Evolutionary conservation across 1,140 invertebrate species (phyloP).

Genomic region (Andrena cerasifolii): DNA sequence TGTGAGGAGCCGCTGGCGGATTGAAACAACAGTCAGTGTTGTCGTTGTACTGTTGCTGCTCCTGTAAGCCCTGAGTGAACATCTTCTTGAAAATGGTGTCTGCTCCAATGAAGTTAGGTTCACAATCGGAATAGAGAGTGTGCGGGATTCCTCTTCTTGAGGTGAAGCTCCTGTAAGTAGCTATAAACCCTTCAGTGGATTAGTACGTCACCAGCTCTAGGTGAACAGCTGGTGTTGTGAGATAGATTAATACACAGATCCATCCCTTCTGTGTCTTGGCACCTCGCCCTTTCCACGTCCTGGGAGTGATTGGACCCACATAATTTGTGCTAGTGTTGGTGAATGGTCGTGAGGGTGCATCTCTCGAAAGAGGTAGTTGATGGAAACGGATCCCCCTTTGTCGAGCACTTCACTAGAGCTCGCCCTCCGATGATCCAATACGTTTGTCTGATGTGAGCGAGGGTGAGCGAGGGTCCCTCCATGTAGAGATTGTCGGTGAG

Average conservation of each 20-base stretch:
- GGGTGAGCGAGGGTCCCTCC: background rate
- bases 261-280: too few relatives aligned
- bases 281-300: too few relatives aligned
- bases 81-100: slow-evolving; percentile 48
- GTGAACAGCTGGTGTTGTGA: too few relatives aligned
- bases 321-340: too few relatives aligned
- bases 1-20: background rate
- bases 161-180: slow-evolving; percentile 43
- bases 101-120: slow-evolving; percentile 72
- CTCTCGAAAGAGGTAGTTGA: background rate
- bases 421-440: background rate
- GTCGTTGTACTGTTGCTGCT: background rate
- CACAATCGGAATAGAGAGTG: slow-evolving; percentile 70
- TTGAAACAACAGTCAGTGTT: slow-evolving; percentile 2
- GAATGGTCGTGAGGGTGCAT: background rate
- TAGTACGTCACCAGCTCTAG: background rate
- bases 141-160: slow-evolving; percentile 48
- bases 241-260: too few relatives aligned
- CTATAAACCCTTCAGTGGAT: slow-evolving; percentile 43
- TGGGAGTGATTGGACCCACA: too few relatives aligned
- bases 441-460: background rate
- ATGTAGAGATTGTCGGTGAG: background rate
- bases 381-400: background rate
- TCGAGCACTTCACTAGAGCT: background rate
- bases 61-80: slow-evolving; percentile 34